Percentiles rank a stretch among this genome's conserved stretches.
These are phyloP conservation scores for Xylota sylvarum DNA, from an alignment of 2,888 invertebrate genomes.

Conservation along the genomic window DNA sequence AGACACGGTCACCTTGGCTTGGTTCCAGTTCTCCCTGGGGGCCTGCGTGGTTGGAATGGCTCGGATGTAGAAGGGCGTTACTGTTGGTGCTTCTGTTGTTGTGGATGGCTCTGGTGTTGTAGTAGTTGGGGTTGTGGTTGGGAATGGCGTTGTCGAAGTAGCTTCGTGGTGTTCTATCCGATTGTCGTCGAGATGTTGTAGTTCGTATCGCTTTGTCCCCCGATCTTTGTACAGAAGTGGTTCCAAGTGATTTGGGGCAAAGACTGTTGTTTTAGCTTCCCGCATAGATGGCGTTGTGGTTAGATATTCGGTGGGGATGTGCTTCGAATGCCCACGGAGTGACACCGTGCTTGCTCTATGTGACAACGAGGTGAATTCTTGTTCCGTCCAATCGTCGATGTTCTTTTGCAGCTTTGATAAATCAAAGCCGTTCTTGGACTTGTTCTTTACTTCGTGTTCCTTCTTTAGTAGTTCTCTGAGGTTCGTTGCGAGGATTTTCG, in stretches of 20 bases:
- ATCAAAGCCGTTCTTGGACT: slow-evolving; percentile 86
- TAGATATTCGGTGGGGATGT: slow-evolving; percentile 91
- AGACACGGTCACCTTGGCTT: slow-evolving; percentile 89
- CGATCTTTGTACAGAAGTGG: slow-evolving; percentile 79
- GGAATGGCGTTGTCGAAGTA: slow-evolving; percentile 70
- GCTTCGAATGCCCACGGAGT: slow-evolving; percentile 88
- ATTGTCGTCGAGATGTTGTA: slow-evolving; percentile 81
- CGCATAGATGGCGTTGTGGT: slow-evolving; percentile 87
- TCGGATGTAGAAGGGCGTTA: slow-evolving; percentile 80
- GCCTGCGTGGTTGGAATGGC: slow-evolving; percentile 73
- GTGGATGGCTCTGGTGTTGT: slow-evolving; percentile 83
- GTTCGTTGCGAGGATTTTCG: slow-evolving; percentile 85
- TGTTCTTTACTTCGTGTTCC: slow-evolving; percentile 82
- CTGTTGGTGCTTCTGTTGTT: slow-evolving; percentile 80
- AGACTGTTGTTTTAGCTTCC: slow-evolving; percentile 80
- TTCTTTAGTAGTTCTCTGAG: slow-evolving; percentile 86
- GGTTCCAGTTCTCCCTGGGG: slow-evolving; percentile 87
- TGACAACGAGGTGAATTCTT: slow-evolving; percentile 88
- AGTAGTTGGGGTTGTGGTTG: slow-evolving; percentile 69
- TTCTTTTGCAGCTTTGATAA: slow-evolving; percentile 91
- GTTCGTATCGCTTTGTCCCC: slow-evolving; percentile 79
- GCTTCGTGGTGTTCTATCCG: slow-evolving; percentile 78
- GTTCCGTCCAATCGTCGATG: slow-evolving; percentile 94
- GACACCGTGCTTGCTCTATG: slow-evolving; percentile 86
- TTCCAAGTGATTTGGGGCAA: slow-evolving; percentile 81